Base-by-base conservation (phyloP, 2,113 vertebrate genomes). In the Chionodraco myersi region DNA sequence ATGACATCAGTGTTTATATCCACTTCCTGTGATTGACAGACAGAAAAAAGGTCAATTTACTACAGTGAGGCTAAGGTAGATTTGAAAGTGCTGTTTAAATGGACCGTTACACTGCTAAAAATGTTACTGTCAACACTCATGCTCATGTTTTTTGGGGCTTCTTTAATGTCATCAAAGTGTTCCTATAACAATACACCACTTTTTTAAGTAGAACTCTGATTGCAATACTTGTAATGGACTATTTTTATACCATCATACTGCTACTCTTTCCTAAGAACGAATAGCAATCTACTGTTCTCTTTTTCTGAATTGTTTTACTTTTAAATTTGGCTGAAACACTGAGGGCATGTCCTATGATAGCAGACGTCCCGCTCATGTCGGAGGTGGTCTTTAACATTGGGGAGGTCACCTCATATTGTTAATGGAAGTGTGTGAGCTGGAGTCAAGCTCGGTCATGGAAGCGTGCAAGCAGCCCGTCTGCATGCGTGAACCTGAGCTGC, bases 391-490 rank as follows among this genome's bases (percentile, higher is more conserved):
- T 54, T 63, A 23, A 73, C 58, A 34, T 56, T 21, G 47, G 23
- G 36, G 56, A 26, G 47, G 65, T 80, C 23, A 16, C 59, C 18
- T 79, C 30, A 0, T 53, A n/a, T 45, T 34, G 48, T 80, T 45
- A 47, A 63, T 65, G 51, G 65, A 67, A 48, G 16, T 71, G 48
- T 47, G 44, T 45, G 64, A 66, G 56, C 21, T 10, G 48, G 66
- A 81, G 80, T 79, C 60, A 8, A 53, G 69, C 73, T 66, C 51
- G 15, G 16, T 56, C 49, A 82, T 71, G 56, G 49, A 71, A 53
- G 36, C 26, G 2, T 26, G 36, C 59, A 77, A 82, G 82, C 58
- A 69, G 60, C 83, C 74, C 64, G 54, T 80, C 77, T 74, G 73
- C 74, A n/a, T 62, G 63, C 60, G 12, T 83, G 84, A 81, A 75